Evolutionary conservation across 2,888 invertebrate species (phyloP).

Genomic region (Lamellibrachia satsuma): DNA sequence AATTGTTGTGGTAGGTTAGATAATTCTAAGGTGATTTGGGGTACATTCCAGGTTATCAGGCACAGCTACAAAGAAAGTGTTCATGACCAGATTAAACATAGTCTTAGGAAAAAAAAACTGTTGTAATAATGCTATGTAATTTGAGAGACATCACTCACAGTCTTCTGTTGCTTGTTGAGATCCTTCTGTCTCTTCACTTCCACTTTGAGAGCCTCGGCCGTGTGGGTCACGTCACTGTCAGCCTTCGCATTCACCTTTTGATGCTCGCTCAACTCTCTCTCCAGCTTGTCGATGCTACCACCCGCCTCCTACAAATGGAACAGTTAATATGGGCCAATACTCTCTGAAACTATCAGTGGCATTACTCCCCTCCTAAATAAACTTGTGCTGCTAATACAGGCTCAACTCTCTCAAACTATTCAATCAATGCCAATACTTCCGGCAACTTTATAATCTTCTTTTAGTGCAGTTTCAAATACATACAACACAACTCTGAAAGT

Average conservation of each 20-base stretch:
- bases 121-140: neutral
- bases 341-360: neutral
- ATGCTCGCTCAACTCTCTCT: slow-evolving; percentile 72
- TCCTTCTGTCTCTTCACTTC: slow-evolving; percentile 77
- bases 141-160: slow-evolving; percentile 67
- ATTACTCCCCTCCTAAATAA: neutral
- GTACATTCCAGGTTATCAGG: too few species aligned
- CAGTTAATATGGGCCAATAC: neutral
- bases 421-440: neutral
- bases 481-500: too few species aligned
- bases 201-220: slow-evolving; percentile 74
- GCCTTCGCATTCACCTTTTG: slow-evolving; percentile 77
- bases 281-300: slow-evolving; percentile 73
- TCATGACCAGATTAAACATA: too few species aligned
- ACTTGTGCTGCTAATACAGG: neutral
- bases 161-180: slow-evolving; percentile 74
- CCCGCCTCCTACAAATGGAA: slow-evolving; percentile 72
- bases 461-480: too few species aligned
- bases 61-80: too few species aligned
- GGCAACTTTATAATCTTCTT: too few species aligned
- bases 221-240: slow-evolving; percentile 73
- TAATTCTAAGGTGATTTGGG: too few species aligned
- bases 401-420: too few species aligned
- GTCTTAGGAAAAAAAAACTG: neutral
- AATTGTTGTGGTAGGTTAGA: too few species aligned